Conservation (phyloP, 2,113 vertebrate species). For the Sminthopsis crassicaudata region DNA sequence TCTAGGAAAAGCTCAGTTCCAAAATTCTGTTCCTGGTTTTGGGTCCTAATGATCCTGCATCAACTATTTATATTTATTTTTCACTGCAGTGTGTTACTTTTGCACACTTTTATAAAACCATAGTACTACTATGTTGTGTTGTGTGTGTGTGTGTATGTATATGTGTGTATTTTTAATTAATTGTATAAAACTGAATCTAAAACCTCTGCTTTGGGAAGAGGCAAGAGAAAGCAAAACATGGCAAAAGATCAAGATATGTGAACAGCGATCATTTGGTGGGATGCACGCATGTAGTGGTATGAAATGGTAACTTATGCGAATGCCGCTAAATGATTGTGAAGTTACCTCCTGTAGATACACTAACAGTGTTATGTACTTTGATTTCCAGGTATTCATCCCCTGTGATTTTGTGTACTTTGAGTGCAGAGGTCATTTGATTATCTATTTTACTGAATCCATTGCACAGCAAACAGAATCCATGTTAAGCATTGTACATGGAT, state of each 20-base stretch:
- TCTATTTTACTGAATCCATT: constrained; percentile 88
- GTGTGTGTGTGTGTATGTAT: not conserved
- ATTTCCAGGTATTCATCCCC: constrained; percentile 83
- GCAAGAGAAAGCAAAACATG: constrained; percentile 70
- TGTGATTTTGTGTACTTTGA: constrained; percentile 87
- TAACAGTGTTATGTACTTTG: constrained; percentile 88
- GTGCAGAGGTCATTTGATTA: constrained; percentile 80
- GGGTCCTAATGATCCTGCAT: constrained; percentile 59
- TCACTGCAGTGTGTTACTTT: constrained; percentile 83
- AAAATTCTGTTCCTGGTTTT: constrained; percentile 63
- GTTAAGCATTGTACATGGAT: constrained; percentile 87
- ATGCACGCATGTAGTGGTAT: constrained; percentile 79
- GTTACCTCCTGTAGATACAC: constrained; percentile 87
- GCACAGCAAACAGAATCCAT: constrained; percentile 87
- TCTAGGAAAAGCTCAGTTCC: constrained; percentile 67
- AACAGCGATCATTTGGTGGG: constrained; percentile 80
- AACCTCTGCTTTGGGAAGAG: constrained; percentile 75
- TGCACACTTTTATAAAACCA: constrained; percentile 82
- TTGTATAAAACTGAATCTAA: constrained; percentile 72
- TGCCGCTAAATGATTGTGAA: constrained; percentile 77
- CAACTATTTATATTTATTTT: constrained; percentile 82
- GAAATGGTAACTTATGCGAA: constrained; percentile 84
- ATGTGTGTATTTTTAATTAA: constrained; percentile 58
- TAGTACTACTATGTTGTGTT: constrained; percentile 84
- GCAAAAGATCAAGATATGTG: constrained; percentile 78